A percentile compares a stretch with the other conserved stretches of the same genome.
Evolutionary conservation across 2,113 vertebrate species (phyloP).

Genomic region (Hassar affinis): DNA sequence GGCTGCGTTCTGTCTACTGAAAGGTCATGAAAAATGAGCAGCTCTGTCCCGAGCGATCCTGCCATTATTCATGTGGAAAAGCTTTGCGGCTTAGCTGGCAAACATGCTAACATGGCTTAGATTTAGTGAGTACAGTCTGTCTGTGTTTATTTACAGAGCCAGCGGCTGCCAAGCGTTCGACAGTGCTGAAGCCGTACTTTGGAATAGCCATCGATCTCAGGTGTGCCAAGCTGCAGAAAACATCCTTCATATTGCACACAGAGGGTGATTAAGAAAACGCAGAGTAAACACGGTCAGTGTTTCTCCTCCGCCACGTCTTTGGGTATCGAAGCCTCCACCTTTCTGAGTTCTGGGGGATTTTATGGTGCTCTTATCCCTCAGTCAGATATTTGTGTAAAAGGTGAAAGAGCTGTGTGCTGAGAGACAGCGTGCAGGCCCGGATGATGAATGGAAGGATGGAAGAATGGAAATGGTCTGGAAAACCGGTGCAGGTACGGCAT

Average conservation of each 20-base stretch:
- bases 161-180: conserved; percentile 41
- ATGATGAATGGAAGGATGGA: conserved; percentile 46
- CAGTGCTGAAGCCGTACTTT: conserved; percentile 45
- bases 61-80: conserved; percentile 48
- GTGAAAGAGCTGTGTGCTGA: conserved; percentile 29
- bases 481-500: conserved; percentile 32
- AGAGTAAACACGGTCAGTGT: background rate
- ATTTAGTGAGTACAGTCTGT: conserved; percentile 20
- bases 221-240: conserved; percentile 58
- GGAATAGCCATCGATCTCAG: conserved; percentile 57
- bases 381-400: conserved; percentile 47
- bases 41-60: background rate
- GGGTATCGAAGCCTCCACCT: conserved; percentile 10
- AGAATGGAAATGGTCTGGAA: conserved; percentile 59
- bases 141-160: conserved; percentile 55
- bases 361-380: background rate
- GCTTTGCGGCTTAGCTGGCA: conserved; percentile 38
- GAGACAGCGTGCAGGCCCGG: conserved; percentile 43
- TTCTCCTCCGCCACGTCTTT: background rate
- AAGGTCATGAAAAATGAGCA: conserved; percentile 1
- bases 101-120: conserved; percentile 37
- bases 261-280: conserved; percentile 44
- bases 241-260: conserved; percentile 55
- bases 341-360: conserved; percentile 21
- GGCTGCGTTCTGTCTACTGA: background rate